Base-by-base conservation (phyloP, 2,888 invertebrate genomes). In the Kryphioiulus occultus region DNA sequence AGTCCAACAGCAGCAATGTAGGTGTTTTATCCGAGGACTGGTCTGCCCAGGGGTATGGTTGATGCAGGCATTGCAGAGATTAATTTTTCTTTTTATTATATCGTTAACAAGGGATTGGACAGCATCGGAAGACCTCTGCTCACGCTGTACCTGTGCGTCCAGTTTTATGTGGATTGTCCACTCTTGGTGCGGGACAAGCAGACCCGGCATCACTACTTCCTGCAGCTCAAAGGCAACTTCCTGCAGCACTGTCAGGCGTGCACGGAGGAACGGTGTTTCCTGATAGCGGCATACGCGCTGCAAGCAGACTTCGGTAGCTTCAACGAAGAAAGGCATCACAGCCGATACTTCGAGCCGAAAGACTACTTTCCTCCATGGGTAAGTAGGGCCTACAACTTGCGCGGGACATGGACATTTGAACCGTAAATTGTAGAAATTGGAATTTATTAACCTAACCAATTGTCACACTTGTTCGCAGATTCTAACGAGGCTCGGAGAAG, bases 111-210 rank as follows among this genome's bases (percentile, higher is more conserved):
- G 96, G 97, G 97, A 90, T 93, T 97, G 93, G 97, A 97, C 93
- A 95, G 96, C 92, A 96, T 96, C 92, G 97, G 97, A 90, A 95
- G 96, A 91, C 97, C 98, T 89, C 95, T 97, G 89, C 94, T 98
- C 91, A 96, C 96, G 91, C 94, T 98, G 92, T 96, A 97, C 93
- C 95, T 98, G 92, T 95, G 97, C 90, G 96, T 98, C 91, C 97
- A 98, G 93, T 98, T 96, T 93, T 98, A 98, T 93, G 96, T 98
- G 91, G 97, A 98, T 93, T 96, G 96, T 91, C 96, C 97, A 89
- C 94, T 97, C 90, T 94, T 98, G 90, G 93, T 98, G 91, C 95
- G 96, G 92, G 98, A 98, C 94, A 97, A 97, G 91, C 95, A 96
- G 90, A 97, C 98, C 87, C 94, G 97, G 88, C 97, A 97, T 92